A percentile compares a stretch with the other conserved stretches of the same genome.
Conservation (phyloP, 2,797 vertebrate species). For the Botia almorhae region DNA sequence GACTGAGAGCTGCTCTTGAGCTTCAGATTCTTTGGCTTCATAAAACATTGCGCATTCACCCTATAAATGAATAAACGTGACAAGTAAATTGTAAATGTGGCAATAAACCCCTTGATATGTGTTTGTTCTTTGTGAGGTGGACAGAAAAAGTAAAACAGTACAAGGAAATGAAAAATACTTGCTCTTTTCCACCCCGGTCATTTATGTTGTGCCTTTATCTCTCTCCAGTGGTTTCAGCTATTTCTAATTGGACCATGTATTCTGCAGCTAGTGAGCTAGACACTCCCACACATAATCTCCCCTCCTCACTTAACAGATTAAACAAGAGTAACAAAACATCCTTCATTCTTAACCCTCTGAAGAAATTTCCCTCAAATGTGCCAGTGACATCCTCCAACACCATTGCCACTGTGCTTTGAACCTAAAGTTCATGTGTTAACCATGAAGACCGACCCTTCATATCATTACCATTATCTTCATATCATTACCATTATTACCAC, state of each 20-base stretch:
- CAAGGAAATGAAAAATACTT: not conserved
- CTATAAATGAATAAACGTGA: too few relatives aligned
- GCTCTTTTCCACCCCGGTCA: slow-evolving; percentile 12
- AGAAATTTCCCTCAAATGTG: not conserved
- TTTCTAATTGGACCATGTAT: not conserved
- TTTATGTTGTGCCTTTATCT: slow-evolving; percentile 1
- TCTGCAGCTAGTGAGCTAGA: not conserved
- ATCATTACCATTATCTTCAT: too few relatives aligned
- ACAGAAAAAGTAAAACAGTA: too few relatives aligned
- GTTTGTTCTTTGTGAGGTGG: not conserved
- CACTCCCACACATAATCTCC: not conserved
- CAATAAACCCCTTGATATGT: not conserved
- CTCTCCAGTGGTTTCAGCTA: slow-evolving; percentile 15
- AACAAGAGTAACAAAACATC: not conserved
- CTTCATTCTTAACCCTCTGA: not conserved
- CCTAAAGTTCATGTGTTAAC: not conserved
- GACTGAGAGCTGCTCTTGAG: too few relatives aligned
- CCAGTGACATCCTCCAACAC: not conserved
- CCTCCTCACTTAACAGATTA: not conserved
- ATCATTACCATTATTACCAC: too few relatives aligned
- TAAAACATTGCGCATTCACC: too few relatives aligned
- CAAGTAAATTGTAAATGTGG: too few relatives aligned
- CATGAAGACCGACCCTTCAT: not conserved
- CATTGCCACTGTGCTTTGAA: not conserved
- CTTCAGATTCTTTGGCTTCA: too few relatives aligned